Conservation (phyloP, 2,113 vertebrate species). For the Syrmaticus mikado region DNA sequence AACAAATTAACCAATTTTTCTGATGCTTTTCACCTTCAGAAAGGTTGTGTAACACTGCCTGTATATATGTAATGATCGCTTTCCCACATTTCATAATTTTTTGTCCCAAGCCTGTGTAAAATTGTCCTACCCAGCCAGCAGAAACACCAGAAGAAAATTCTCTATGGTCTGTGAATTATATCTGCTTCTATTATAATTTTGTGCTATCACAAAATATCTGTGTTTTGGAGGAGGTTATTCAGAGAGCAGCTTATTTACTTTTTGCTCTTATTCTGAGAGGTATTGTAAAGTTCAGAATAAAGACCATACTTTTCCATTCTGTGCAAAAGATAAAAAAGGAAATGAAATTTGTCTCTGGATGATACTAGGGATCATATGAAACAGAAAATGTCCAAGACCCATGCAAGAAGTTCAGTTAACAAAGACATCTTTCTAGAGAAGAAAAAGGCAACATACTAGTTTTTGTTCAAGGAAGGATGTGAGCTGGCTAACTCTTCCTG, state of each 20-base stretch:
- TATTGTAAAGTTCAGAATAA: neutral
- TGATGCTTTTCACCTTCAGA: neutral
- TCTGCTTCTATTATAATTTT: neutral
- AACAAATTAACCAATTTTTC: rapidly evolving
- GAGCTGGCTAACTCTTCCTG: neutral
- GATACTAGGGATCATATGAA: neutral
- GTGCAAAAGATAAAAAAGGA: neutral
- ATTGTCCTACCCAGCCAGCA: neutral
- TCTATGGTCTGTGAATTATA: neutral
- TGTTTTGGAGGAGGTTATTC: neutral
- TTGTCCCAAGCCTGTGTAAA: neutral
- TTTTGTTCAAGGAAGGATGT: neutral
- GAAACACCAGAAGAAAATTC: neutral
- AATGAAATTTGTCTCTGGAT: neutral
- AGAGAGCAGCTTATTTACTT: neutral
- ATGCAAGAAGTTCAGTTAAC: neutral
- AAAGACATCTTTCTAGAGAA: neutral
- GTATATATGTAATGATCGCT: neutral
- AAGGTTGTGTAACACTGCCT: neutral
- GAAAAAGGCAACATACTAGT: conserved; percentile 20
- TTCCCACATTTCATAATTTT: neutral
- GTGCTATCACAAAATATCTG: neutral
- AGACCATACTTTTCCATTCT: neutral
- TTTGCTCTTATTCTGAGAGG: neutral
- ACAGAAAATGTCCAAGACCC: neutral